phyloP scores from a whole-genome alignment of 1,140 invertebrate species.

The Saccostrea cuccullata region DNA sequence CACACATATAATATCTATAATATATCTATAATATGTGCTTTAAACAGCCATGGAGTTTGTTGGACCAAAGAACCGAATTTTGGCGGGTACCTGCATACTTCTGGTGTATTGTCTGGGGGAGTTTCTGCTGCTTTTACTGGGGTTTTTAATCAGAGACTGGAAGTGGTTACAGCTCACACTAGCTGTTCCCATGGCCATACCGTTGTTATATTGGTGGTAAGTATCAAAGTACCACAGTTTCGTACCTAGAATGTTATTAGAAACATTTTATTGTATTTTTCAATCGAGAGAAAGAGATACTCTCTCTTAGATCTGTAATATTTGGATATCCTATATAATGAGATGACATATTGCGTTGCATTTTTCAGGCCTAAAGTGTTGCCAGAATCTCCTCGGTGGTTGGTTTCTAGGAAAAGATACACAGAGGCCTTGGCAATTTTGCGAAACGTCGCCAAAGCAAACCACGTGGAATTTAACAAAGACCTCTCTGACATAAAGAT shows the following conservation, averaged over 20 bases:
- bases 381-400: slow-evolving; percentile 74
- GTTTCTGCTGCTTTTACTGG: slow-evolving; percentile 69
- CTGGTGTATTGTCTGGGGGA: slow-evolving; percentile 73
- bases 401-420: slow-evolving; percentile 64
- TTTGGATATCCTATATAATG: too few species aligned
- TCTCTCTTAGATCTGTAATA: too few species aligned
- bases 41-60: slow-evolving; percentile 70
- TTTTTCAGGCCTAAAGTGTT: slow-evolving; percentile 60
- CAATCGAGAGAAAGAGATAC: neutral
- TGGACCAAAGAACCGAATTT: slow-evolving; percentile 71
- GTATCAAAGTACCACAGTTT: neutral
- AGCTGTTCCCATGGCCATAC: slow-evolving; percentile 67
- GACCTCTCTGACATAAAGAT: slow-evolving; percentile 1
- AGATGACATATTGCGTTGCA: neutral
- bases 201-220: slow-evolving; percentile 75
- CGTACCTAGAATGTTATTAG: neutral
- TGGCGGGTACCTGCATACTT: slow-evolving; percentile 73
- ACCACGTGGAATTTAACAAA: slow-evolving; percentile 60
- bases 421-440: slow-evolving; percentile 69
- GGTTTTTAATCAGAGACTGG: slow-evolving; percentile 74
- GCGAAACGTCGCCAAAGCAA: slow-evolving; percentile 63
- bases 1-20: neutral
- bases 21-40: neutral
- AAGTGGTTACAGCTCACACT: slow-evolving; percentile 70
- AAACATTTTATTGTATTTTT: neutral